Base-by-base conservation (phyloP, 2,888 invertebrate species). In the Cotesia congregata region DNA sequence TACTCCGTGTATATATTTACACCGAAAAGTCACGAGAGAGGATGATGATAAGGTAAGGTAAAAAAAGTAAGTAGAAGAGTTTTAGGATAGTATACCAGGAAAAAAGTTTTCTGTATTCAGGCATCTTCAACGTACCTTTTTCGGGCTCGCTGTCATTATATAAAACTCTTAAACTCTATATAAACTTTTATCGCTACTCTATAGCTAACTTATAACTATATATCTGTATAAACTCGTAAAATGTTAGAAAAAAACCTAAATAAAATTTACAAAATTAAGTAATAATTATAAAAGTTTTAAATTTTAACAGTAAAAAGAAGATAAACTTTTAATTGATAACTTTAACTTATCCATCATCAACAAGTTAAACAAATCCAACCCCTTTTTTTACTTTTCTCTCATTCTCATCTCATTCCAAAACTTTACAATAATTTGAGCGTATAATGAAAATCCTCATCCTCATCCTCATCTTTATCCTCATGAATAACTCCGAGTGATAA, bases 271-370 rank as follows among this genome's bases (percentile, higher is more conserved):
- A 62, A 17, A 62, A 62, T 62, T 17, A 62, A 9, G 20, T 62
- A 62, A 62, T 62, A 62, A 62, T 62, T 62, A 62, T 15, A 17
- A 15, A 62, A 62, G 20, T 15, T 62, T 15, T 15, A 62, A 62
- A 17, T 15, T 20, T 62, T 15, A 62, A 62, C 6, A 5, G 50
- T 50, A 12, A 50, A 62, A 62, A 62, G 62, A 62, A 62, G 62
- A 17, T 17, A 62, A 62, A 62, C 17, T 62, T 62, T 62, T 62
- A 62, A 62, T 62, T 62, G 62, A 62, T 62, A 62, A 62, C 62
- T 15, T 62, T 62, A 62, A 62, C 62, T 62, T 62, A 62, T 62
- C 62, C 62, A 62, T 62, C 62, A 62, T 62, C 62, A 62, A 62
- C 62, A 62, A 62, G 62, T 62, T 62, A 62, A 62, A 62, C 15